Conservation (phyloP, 1,140 invertebrate species). For the Ceratoteleas bidentatus region DNA sequence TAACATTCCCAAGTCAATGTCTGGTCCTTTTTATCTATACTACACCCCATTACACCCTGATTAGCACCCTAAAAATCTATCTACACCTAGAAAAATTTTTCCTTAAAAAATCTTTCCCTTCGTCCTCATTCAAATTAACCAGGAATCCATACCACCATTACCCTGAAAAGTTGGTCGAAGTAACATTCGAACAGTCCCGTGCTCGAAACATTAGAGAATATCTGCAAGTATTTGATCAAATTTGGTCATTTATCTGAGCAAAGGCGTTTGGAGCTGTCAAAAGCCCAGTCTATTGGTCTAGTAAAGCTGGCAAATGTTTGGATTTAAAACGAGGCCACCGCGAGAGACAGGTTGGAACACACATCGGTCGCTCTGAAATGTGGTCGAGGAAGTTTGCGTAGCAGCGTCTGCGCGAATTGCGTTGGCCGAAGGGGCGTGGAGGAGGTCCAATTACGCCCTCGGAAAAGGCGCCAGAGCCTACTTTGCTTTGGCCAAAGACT, state of each 20-base stretch:
- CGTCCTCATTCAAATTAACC: too few species aligned
- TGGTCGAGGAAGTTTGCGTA: slow-evolving; percentile 70
- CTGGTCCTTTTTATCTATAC: too few species aligned
- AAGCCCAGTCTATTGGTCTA: slow-evolving; percentile 29
- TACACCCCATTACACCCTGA: too few species aligned
- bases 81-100: too few species aligned
- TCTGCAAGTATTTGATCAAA: slow-evolving; percentile 56
- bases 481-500: neutral
- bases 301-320: slow-evolving; percentile 53
- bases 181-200: slow-evolving; percentile 17
- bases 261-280: slow-evolving; percentile 43
- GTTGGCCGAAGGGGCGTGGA: neutral
- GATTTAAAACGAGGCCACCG: slow-evolving; percentile 55
- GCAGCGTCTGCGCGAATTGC: slow-evolving; percentile 65
- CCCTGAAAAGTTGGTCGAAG: slow-evolving; percentile 1
- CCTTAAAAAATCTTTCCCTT: too few species aligned
- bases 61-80: too few species aligned
- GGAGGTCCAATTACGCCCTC: slow-evolving; percentile 43
- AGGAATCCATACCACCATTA: too few species aligned
- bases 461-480: slow-evolving; percentile 36
- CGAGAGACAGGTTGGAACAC: slow-evolving; percentile 62
- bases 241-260: slow-evolving; percentile 53
- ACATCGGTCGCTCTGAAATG: slow-evolving; percentile 67
- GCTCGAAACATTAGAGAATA: slow-evolving; percentile 41
- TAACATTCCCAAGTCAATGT: too few species aligned